Evolutionary conservation across 2,113 vertebrate species (phyloP), one percentile per base, ranked within the genome.

Genomic region (Monarcha castaneiventris): DNA sequence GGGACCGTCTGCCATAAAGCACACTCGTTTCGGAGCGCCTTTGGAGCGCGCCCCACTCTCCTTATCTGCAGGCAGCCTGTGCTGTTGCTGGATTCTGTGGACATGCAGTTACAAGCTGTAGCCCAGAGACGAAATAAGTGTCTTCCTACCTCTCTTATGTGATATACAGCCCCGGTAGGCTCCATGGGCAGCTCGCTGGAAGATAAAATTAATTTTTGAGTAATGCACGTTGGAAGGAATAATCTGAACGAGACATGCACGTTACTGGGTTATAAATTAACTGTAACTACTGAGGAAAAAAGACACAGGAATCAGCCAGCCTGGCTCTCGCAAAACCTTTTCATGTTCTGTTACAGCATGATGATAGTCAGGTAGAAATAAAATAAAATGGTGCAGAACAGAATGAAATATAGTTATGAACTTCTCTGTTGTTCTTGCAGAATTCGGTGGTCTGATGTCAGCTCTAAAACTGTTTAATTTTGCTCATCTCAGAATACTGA

Each of bases 141-240:
- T 58, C 83, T 93, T 75, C 78, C 78, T 90, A 89, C 83, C 67
- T 89, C 68, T 93, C 66, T 56, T 75, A 5, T 0, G 29, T 96
- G 96, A 95, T 95, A 86, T 81, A 94, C 93, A 89, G 69, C 83
- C 88, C 39, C 0, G 1, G 69, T 62, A 94, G 95, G 66, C 73
- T 94, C 76, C 0, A 1, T 75, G 73, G 90, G 94, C 93, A 96
- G 92, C 96, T 90, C 94, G 80, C 86, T 93, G 89, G 90, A 95
- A 96, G 96, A 96, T 96, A 96, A 97, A 96, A 96, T 96, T 92
- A 97, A 95, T 96, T 94, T 96, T 96, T 96, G 94, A 96, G 69
- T 96, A 94, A 95, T 90, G 94, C 69, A 63, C 8, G 1, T 94
- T 95, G 92, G 94, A 97, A 96, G 80, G 69, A 93, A 84, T 97